Base-by-base conservation (phyloP, 2,888 invertebrate species). In the Phengaris alcon region DNA sequence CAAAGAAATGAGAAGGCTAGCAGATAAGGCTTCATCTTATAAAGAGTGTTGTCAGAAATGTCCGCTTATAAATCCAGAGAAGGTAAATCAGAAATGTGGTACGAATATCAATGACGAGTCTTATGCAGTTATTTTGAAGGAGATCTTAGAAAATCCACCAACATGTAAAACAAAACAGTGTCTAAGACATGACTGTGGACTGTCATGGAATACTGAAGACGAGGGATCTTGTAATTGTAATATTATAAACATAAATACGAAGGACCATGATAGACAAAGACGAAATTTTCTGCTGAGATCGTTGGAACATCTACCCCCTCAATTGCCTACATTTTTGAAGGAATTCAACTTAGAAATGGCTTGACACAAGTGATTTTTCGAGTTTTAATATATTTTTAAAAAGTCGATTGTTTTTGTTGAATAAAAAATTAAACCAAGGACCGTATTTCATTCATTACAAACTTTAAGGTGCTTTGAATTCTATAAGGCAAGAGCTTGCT, bases 311-410 rank as follows among this genome's bases (percentile, higher is more conserved):
- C 79, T 90, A 72, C 88, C 88, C 3, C 89, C 86, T 0, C 91
- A 90, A 77, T 80, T 91, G 48, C 91, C 91, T 8, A 75, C 79
- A 9, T 90, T 90, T 81, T 81, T 90, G 52, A 77, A 46, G 46
- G 75, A 76, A 69, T 75, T 73, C 59, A 75, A 59, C 2, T 77
- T 74, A n/a, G 44, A 44, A 44, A 55, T 72, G 8, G 15, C 64
- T 6, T 64, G 52, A 72, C 6, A 13, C 13, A 13, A 74, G 7
- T 64, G 35, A 35, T 64, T 12, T 44, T 35, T 35, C 13, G 35
- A 6, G 64, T 13, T 44, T 2, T 64, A 6, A 4, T 64, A 12
- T 44, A 15, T 64, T 64, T 12, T 44, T 6, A 35, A 12, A 35
- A 44, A 12, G 6, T 64, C 12, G 4, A 12, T 12, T 64, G 64